A percentile compares a stretch with the other conserved stretches of the same genome.
Evolutionary conservation across 1,140 invertebrate genomes (phyloP).

Genomic region (Maconellicoccus hirsutus): DNA sequence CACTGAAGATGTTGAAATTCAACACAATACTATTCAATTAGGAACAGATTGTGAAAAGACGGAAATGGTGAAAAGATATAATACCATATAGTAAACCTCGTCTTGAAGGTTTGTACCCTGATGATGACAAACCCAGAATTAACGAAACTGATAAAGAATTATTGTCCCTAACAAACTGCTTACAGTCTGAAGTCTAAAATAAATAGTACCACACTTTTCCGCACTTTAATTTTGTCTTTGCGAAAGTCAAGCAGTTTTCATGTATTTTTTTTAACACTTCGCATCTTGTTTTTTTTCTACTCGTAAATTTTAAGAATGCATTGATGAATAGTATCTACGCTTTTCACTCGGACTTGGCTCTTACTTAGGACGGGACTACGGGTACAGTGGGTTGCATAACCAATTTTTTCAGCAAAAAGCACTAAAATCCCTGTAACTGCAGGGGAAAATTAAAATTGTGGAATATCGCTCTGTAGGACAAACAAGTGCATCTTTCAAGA

Average conservation of each 20-base stretch:
- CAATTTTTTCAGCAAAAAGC: no score
- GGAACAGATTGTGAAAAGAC: neutral
- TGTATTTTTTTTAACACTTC: neutral
- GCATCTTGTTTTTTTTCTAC: neutral
- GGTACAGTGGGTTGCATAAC: no score
- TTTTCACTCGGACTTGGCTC: no score
- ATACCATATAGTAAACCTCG: neutral
- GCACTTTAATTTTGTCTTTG: neutral
- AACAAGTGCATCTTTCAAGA: no score
- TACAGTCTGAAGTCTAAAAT: neutral
- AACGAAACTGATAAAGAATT: conserved; percentile 9
- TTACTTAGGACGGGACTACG: no score
- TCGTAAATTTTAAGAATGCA: no score
- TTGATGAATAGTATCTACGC: no score
- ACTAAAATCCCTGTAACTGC: no score
- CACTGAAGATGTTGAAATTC: neutral
- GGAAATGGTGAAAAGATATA: neutral
- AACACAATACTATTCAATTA: conserved; percentile 1
- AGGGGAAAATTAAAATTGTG: no score
- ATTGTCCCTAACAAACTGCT: neutral
- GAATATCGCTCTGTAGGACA: no score
- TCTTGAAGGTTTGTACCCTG: neutral
- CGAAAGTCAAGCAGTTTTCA: neutral
- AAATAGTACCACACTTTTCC: neutral
- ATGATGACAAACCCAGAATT: conserved; percentile 4